Conservation (phyloP, 1,140 invertebrate species). For the Glossosoma conforme region DNA sequence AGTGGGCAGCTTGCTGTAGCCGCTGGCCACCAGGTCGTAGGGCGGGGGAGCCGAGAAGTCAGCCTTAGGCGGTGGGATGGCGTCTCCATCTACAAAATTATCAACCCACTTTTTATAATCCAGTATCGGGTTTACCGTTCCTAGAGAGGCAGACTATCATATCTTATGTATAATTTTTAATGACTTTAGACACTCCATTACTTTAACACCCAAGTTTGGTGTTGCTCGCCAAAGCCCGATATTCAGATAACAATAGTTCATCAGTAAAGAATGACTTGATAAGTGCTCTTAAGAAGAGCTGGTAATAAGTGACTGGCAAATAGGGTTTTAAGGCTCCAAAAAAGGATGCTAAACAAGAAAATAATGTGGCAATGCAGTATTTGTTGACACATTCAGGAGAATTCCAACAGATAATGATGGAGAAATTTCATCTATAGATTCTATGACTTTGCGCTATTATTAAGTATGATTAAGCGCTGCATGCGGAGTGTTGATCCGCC, state of each 20-base stretch:
- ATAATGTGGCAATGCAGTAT: too few relatives aligned
- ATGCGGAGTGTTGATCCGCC: background rate
- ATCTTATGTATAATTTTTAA: background rate
- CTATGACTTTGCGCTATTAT: background rate
- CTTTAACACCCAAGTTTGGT: background rate
- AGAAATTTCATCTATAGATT: too few relatives aligned
- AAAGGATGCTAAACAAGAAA: too few relatives aligned
- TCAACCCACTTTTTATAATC: background rate
- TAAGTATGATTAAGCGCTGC: background rate
- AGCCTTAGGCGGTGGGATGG: slow-evolving; percentile 68
- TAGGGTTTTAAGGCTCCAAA: too few relatives aligned
- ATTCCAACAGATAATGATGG: too few relatives aligned
- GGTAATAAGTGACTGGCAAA: too few relatives aligned
- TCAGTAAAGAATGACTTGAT: too few relatives aligned
- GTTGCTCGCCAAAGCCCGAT: background rate
- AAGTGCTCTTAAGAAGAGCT: too few relatives aligned
- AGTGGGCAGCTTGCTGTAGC: slow-evolving; percentile 79
- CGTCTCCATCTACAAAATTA: slow-evolving; percentile 10
- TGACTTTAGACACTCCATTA: background rate
- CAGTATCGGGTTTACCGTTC: background rate
- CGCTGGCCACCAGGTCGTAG: slow-evolving; percentile 71
- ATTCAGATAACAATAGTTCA: background rate
- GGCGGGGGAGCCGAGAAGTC: slow-evolving; percentile 82
- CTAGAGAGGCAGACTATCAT: background rate
- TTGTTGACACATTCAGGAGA: too few relatives aligned